Evolutionary conservation across 2,888 invertebrate genomes (phyloP).

Genomic region (Rhyacophila evoluta): DNA sequence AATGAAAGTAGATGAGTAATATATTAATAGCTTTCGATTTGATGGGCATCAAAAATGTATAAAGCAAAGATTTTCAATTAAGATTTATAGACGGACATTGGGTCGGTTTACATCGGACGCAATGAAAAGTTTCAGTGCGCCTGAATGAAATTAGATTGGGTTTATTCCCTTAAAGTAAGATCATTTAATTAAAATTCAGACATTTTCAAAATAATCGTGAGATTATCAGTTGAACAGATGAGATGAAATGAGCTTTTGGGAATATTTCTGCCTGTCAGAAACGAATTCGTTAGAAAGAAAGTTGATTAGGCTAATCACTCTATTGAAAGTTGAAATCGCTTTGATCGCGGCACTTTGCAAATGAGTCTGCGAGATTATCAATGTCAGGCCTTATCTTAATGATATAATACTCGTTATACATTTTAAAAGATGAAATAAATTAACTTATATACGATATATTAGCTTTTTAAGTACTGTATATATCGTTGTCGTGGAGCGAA

Average conservation of each 20-base stretch:
- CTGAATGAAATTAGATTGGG: constrained; percentile 11
- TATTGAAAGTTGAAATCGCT: neutral
- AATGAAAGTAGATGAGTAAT: neutral
- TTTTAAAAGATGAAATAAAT: no score
- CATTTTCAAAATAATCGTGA: neutral
- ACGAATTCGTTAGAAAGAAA: neutral
- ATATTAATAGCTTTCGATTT: neutral
- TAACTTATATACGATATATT: no score
- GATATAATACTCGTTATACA: no score
- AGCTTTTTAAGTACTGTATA: no score
- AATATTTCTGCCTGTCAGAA: neutral
- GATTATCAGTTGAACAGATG: constrained; percentile 7
- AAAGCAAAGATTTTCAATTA: constrained; percentile 43
- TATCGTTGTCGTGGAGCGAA: no score
- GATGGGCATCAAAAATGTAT: neutral
- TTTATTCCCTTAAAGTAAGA: constrained; percentile 7
- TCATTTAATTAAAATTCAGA: constrained; percentile 37
- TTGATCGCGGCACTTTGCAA: neutral
- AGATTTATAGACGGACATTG: constrained; percentile 23
- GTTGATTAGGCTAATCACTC: neutral
- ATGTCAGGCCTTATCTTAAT: neutral
- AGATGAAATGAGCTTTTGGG: neutral
- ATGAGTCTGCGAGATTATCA: neutral
- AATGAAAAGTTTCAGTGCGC: constrained; percentile 32
- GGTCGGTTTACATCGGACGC: constrained; percentile 25